Base-by-base conservation (phyloP, 2,888 invertebrate species). In the Leptura quadrifasciata region DNA sequence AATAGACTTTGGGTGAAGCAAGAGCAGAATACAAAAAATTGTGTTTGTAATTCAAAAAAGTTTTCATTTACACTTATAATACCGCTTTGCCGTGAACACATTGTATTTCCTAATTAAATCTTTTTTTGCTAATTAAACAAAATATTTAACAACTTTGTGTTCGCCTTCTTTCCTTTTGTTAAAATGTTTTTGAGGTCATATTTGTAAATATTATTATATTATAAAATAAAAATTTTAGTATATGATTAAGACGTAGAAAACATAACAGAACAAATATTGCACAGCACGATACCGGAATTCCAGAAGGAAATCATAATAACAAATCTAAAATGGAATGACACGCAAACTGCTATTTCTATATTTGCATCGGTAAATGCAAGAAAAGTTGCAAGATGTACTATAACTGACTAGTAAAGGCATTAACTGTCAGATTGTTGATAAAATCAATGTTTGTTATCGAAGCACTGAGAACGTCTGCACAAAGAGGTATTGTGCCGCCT, bases 381-480 rank as follows among this genome's bases (percentile, higher is more conserved):
- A 31, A 65, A 57, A 9, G 35, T 69, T 35, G 20, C 68, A 57
- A 57, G 57, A 69, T 21, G 65, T 24, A 65, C 35, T 58, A 27
- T 61, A 20, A 47, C 52, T 47, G 58, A 71, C n/a, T 17, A 61
- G 61, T 52, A 61, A 61, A 27, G 61, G 61, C 61, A 71, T 71
- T 71, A 74, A 78, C 77, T 79, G 81, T 80, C 79, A 80, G 83
- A 83, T 82, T 83, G 81, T 85, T 85, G 85, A 87, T 86, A 86
- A 85, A 87, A 87, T 87, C 86, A 86, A 85, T 85, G 86, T 85
- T 86, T 85, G 83, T 86, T 85, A 84, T 85, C 82, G 81, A 79
- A 84, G 84, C 80, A 81, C 78, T 69, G 79, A 78, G 77, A 79
- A 81, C 81, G 82, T 76, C 77, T 82, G 84, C 80, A 83, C 84